A percentile compares a stretch with the other conserved stretches of the same genome.
These are phyloP conservation scores for Pentalonia nigronervosa DNA, from an alignment of 1,140 invertebrate genomes.

Conservation along the genomic window DNA sequence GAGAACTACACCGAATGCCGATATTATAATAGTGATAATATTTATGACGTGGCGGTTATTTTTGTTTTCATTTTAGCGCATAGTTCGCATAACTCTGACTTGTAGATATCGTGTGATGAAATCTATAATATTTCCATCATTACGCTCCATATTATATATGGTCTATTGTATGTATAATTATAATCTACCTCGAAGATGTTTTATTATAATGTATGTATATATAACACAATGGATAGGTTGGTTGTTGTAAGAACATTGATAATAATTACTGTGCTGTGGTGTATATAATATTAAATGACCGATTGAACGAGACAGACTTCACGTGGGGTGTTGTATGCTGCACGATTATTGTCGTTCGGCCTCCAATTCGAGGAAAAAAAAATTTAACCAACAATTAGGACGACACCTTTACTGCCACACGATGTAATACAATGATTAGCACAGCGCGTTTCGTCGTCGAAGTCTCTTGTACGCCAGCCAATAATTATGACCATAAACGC, in stretches of 20 bases:
- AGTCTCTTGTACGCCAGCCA: background rate
- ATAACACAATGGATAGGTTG: background rate
- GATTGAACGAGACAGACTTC: background rate
- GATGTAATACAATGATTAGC: background rate
- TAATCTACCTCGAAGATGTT: background rate
- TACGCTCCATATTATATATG: background rate
- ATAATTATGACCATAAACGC: slow-evolving; percentile 26
- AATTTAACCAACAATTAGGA: background rate
- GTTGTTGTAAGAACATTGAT: background rate
- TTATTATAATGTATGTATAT: background rate
- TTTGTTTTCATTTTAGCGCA: background rate
- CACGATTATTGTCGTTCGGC: background rate
- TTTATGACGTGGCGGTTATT: background rate
- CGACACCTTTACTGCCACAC: background rate
- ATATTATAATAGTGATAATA: background rate
- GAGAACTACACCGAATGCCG: background rate
- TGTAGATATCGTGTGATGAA: background rate
- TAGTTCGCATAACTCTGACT: background rate
- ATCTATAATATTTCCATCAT: background rate
- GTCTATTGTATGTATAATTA: background rate
- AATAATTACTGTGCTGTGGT: background rate
- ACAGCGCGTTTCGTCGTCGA: background rate
- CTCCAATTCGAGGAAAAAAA: slow-evolving; percentile 1
- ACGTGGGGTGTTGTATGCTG: background rate
- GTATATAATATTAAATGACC: background rate